Conservation (phyloP, 2,888 invertebrate genomes). For the Euproctis similis region DNA sequence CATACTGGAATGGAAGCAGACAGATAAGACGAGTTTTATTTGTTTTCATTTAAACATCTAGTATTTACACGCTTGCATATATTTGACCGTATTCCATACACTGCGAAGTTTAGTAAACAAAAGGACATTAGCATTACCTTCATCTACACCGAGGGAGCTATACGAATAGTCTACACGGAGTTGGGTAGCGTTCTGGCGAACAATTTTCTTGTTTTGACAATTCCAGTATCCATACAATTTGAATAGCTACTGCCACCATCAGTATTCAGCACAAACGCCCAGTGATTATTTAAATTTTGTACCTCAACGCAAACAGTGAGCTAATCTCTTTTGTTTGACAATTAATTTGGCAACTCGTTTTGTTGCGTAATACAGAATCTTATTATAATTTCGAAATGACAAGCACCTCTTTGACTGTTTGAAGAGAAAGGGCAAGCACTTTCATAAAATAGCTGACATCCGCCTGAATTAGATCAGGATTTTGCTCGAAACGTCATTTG, state of each 20-base stretch:
- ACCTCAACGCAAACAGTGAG: conserved; percentile 49
- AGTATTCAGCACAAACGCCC: conserved; percentile 46
- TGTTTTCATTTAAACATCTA: conserved; percentile 37
- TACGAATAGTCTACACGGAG: conserved; percentile 29
- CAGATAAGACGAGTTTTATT: conserved; percentile 42
- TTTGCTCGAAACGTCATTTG: too few relatives aligned
- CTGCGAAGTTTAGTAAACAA: conserved; percentile 61
- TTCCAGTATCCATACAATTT: conserved; percentile 55
- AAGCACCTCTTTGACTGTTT: conserved; percentile 22
- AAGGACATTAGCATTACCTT: conserved; percentile 62
- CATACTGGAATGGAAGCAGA: conserved; percentile 33
- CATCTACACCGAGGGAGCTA: conserved; percentile 60
- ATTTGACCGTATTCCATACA: conserved; percentile 33
- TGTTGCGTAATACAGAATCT: conserved; percentile 27
- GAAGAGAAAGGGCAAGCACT: conserved; percentile 17
- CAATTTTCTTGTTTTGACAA: conserved; percentile 59
- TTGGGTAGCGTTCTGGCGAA: conserved; percentile 36
- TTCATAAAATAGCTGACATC: conserved; percentile 8
- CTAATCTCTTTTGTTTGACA: conserved; percentile 52
- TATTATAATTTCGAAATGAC: conserved; percentile 27
- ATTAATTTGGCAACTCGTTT: conserved; percentile 46
- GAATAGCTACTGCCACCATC: conserved; percentile 55
- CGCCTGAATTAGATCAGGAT: not conserved
- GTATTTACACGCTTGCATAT: conserved; percentile 44
- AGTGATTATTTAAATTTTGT: conserved; percentile 58